A percentile compares a stretch with the other conserved stretches of the same genome.
Evolutionary conservation across 2,797 vertebrate genomes (phyloP).

Genomic region (Enteromius fasciolatus): DNA sequence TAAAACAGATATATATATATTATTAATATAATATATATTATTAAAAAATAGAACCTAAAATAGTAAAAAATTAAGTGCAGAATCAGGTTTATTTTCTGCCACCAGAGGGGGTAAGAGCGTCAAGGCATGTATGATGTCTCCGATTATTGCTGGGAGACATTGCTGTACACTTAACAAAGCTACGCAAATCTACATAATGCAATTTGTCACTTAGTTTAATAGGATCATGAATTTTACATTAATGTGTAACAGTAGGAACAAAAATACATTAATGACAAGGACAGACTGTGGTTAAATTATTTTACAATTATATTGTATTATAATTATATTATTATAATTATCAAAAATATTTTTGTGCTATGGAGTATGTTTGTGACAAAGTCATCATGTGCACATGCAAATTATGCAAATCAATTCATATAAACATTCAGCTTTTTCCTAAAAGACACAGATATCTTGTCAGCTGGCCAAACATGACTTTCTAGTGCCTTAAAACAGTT

Average conservation of each 20-base stretch:
- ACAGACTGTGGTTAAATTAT: background rate
- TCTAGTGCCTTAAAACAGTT: constrained; percentile 46
- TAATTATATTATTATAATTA: too few species aligned
- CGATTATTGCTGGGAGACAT: background rate
- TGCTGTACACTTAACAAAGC: background rate
- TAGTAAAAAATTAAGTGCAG: background rate
- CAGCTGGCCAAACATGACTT: constrained; percentile 1
- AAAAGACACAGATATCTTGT: background rate
- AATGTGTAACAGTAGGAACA: background rate
- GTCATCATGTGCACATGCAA: background rate
- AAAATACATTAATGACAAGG: background rate
- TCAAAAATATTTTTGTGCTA: background rate
- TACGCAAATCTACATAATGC: background rate
- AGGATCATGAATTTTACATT: background rate
- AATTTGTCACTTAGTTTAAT: background rate
- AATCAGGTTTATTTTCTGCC: constrained; percentile 15
- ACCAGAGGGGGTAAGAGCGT: constrained; percentile 51
- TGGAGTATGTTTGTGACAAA: background rate
- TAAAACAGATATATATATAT: background rate
- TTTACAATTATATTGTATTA: background rate
- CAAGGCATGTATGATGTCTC: background rate
- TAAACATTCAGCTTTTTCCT: background rate
- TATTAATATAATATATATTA: too few species aligned
- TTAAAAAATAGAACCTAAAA: background rate
- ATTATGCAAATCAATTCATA: background rate